Base-by-base conservation (phyloP, 2,113 vertebrate genomes). In the Boleophthalmus pectinirostris region DNA sequence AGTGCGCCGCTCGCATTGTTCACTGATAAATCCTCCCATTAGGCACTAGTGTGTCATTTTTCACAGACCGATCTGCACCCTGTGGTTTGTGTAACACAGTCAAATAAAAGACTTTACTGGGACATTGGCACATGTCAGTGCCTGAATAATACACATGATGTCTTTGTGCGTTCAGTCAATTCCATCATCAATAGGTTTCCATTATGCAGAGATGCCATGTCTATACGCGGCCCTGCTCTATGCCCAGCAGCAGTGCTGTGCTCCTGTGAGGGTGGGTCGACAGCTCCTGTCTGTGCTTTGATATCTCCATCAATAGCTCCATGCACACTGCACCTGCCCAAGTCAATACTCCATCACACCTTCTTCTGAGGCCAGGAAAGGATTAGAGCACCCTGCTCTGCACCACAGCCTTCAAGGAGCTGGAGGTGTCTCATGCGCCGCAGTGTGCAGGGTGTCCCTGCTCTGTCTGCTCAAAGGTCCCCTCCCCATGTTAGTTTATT, bases 111-210 rank as follows among this genome's bases (percentile, higher is more conserved):
- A 13, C 72, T 84, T 54, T 71, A 75, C 77, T 56, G 74, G 78
- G 78, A 82, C 83, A 91, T 84, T 85, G 87, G 88, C 87, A 82
- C 82, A 82, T 81, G 83, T 87, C 89, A 89, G 66, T 57, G 51
- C 54, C 74, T 77, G 86, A 92, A 86, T 87, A 89, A 91, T 87
- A 86, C 88, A 93, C 89, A 92, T 89, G 88, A 92, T 89, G 86
- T 86, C 89, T 84, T 3, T 15, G 78, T 86, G 75, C 81, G 60
- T 81, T 88, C 87, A 89, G 87, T 93, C 90, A 90, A 92, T 90
- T 89, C 25, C 82, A 83, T 90, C 88, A 90, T 92, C 90, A 82
- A 91, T 94, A 90, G n/a, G 64, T 89, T 92, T 91, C 89, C 88
- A 93, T 93, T 92, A 92, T 82, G 82, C 63, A 85, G 82, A 88